These are phyloP conservation scores for Ectemnius lituratus DNA, from an alignment of 2,888 invertebrate species.

Conservation along the genomic window DNA sequence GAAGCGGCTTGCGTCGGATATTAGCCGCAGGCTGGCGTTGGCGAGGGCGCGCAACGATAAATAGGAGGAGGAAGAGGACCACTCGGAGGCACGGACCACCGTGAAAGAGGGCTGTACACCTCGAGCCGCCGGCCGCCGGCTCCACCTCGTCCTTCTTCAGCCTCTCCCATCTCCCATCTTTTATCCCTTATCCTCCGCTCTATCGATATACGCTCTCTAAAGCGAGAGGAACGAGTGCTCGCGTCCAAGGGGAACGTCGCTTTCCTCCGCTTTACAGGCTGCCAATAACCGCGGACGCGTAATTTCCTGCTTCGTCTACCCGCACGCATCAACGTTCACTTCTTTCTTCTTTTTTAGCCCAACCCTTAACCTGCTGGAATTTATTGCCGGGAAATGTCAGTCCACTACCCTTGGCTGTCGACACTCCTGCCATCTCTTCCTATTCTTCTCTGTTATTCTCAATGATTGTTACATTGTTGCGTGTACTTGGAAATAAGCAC, in stretches of 20 bases:
- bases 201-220: background rate
- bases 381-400: constrained; percentile 66
- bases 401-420: constrained; percentile 38
- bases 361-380: constrained; percentile 65
- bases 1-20: constrained; percentile 55
- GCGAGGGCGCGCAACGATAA: constrained; percentile 63
- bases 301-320: constrained; percentile 71
- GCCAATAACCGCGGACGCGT: constrained; percentile 74
- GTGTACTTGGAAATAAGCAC: background rate
- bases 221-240: constrained; percentile 7
- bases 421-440: constrained; percentile 10
- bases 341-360: constrained; percentile 24
- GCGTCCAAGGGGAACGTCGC: constrained; percentile 35
- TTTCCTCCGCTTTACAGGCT: constrained; percentile 67
- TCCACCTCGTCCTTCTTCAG: constrained; percentile 60
- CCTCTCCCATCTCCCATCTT: constrained; percentile 43
- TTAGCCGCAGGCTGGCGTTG: constrained; percentile 64
- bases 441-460: background rate
- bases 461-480: constrained; percentile 36
- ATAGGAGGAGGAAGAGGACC: constrained; percentile 66
- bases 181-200: constrained; percentile 7
- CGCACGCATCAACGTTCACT: constrained; percentile 59
- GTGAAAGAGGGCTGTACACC: constrained; percentile 72
- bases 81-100: constrained; percentile 72
- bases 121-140: constrained; percentile 57